Evolutionary conservation across 2,797 vertebrate genomes (phyloP).

Genomic region (Acestrorhynchus altus): DNA sequence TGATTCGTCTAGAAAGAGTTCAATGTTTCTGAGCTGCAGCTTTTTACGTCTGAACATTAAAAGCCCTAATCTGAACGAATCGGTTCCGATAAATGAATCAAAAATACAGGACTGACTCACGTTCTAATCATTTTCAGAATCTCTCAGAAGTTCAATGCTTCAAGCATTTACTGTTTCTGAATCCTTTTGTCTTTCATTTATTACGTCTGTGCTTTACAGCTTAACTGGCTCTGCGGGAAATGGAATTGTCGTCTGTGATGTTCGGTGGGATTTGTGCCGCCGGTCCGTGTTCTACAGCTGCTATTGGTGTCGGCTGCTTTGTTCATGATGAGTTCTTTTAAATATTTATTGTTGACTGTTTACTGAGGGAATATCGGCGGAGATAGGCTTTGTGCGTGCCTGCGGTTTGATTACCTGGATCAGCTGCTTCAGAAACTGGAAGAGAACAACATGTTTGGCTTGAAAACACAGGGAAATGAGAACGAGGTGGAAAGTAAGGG

Average conservation of each 20-base stretch:
- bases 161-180: neutral
- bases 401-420: conserved; percentile 14
- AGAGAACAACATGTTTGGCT: too few relatives aligned
- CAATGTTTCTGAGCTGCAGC: too few relatives aligned
- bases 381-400: conserved; percentile 8
- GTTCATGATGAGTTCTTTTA: neutral
- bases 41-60: too few relatives aligned
- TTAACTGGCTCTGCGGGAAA: neutral
- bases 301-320: neutral
- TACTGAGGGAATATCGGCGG: neutral
- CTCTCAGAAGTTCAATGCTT: too few relatives aligned
- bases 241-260: neutral
- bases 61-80: too few relatives aligned
- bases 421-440: neutral
- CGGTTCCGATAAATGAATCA: too few relatives aligned
- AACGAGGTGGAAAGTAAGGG: too few relatives aligned
- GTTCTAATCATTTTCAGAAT: too few relatives aligned
- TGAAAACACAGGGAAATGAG: too few relatives aligned
- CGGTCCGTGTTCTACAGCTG: neutral
- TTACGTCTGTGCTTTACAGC: neutral
- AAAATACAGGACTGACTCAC: too few relatives aligned
- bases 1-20: too few relatives aligned
- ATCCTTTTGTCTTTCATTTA: neutral
- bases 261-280: neutral
- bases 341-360: conserved; percentile 4